These are phyloP conservation scores for Neodon shergylaensis DNA, from an alignment of 2,113 vertebrate species.

Conservation along the genomic window DNA sequence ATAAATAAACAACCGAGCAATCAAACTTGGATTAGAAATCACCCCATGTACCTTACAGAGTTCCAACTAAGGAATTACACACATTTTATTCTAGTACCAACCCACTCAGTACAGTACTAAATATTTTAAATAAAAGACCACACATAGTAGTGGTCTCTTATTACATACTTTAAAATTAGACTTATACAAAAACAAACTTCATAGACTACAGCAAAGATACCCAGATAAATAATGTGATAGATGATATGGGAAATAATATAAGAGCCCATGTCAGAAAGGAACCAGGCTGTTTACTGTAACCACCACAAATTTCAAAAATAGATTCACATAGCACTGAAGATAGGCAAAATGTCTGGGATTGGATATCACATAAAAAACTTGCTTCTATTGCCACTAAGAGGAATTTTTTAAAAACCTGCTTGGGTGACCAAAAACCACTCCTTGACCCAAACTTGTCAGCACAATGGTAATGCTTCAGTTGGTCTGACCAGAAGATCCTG, in stretches of 20 bases:
- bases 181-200: neutral
- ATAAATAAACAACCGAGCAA: neutral
- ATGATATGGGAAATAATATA: conserved; percentile 37
- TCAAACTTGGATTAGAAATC: neutral
- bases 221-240: neutral
- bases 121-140: neutral
- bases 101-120: neutral
- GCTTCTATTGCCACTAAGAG: neutral
- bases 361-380: conserved; percentile 47
- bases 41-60: neutral
- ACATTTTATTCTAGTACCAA: neutral
- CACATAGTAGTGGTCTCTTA: neutral
- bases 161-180: neutral
- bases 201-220: neutral
- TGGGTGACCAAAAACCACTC: conserved; percentile 18
- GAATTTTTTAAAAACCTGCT: conserved; percentile 13
- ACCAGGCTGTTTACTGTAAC: conserved; percentile 24
- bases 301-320: conserved; percentile 42
- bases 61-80: neutral
- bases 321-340: conserved; percentile 25
- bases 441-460: conserved; percentile 9
- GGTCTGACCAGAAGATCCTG: conserved; percentile 55
- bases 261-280: conserved; percentile 33
- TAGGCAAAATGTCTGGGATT: conserved; percentile 35
- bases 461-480: conserved; percentile 64